Evolutionary conservation across 2,888 invertebrate species (phyloP), one percentile per base, ranked within the genome.

Genomic region (Chymomyza amoena): DNA sequence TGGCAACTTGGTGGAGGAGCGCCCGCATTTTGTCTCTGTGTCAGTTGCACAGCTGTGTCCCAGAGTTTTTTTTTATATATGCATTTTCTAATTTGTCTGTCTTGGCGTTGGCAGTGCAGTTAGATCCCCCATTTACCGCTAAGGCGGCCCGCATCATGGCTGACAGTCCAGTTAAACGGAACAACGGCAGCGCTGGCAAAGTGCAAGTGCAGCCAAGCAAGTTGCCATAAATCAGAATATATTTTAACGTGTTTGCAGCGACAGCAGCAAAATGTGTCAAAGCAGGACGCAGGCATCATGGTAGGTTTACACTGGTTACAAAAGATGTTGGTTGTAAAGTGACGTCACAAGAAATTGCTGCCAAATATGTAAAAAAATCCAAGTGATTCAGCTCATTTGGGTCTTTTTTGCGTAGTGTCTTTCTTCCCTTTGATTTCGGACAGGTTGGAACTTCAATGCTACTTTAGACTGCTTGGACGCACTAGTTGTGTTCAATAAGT

Each of bases 191-290:
- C 16, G 25, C 5, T 15, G 39, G n/a, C n/a, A 72, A 67, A 66
- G 66, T 73, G 66, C 62, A 72, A 66, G 61, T 54, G 69, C 56
- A 39, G 63, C 54, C 51, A 66, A 66, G 65, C 70, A 70, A 68
- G 61, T 75, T 76, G 68, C 66, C 74, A 76, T 77, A 81, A 81
- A 80, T 77, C 78, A 69, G 76, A 80, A 79, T 73, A 70, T 72
- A 67, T 71, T 6, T 32, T 61, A 72, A 79, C 76, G 76, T 74
- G 76, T 77, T 77, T 69, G 70, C 66, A 52, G 63, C 69, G 80
- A 68, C 83, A 70, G 63, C 15, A 66, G 64, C 52, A 59, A 64
- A 63, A 61, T 10, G 64, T 61, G 64, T 15, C 54, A 56, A 13
- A 25, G 56, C 64, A 64, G 64, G 52, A 64, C 1, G 39, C 13